These are phyloP conservation scores for Brachionichthys hirsutus DNA, from an alignment of 2,113 vertebrate species.

Conservation along the genomic window DNA sequence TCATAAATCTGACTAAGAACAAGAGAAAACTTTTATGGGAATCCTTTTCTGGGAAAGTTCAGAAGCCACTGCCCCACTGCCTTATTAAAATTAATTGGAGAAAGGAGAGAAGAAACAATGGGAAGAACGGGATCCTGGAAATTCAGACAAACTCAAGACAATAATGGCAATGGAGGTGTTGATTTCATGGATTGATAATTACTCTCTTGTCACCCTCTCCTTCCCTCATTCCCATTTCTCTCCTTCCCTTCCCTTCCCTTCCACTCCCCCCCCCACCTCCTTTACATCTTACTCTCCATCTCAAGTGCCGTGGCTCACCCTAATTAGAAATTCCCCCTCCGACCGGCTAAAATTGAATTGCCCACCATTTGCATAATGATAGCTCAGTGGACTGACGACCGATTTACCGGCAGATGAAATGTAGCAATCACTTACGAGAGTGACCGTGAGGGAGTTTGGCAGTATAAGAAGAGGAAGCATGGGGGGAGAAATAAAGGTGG, in stretches of 20 bases:
- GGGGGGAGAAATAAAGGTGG: constrained; percentile 27
- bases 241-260: constrained; percentile 1
- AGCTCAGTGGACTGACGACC: constrained; percentile 67
- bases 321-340: constrained; percentile 77
- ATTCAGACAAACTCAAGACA: constrained; percentile 11
- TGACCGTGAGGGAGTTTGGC: constrained; percentile 64
- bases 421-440: constrained; percentile 79
- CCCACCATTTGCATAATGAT: constrained; percentile 78
- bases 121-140: constrained; percentile 11
- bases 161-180: constrained; percentile 53
- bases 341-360: constrained; percentile 78
- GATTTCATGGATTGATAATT: constrained; percentile 38
- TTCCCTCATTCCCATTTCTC: constrained; percentile 19
- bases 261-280: constrained; percentile 16
- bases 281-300: constrained; percentile 63
- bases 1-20: constrained; percentile 1
- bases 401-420: constrained; percentile 77
- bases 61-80: background rate
- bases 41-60: background rate
- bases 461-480: constrained; percentile 22
- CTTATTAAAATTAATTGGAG: constrained; percentile 27
- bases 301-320: constrained; percentile 67
- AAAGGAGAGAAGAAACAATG: constrained; percentile 6
- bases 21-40: constrained; percentile 2
- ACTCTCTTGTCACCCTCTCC: constrained; percentile 2